Evolutionary conservation across 2,113 vertebrate species (phyloP), one percentile per base, ranked within the genome.

Genomic region (Lepisosteus osseus): DNA sequence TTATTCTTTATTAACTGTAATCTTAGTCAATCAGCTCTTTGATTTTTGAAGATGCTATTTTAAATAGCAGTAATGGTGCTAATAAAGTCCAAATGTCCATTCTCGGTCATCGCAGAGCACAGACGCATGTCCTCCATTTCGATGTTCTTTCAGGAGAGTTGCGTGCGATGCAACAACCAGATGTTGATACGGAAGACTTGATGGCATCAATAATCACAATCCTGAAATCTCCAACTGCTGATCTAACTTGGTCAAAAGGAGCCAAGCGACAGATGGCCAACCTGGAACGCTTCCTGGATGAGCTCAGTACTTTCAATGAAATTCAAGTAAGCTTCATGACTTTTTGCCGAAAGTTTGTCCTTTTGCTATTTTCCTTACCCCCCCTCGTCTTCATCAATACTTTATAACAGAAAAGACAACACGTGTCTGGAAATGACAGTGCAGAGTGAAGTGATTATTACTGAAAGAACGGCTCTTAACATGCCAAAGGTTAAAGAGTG

Each of bases 261-360:
- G 62, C 74, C 54, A 76, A 78, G 17, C 61, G 77, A 67, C 70
- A 76, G 68, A 76, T 75, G 75, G 61, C 75, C 54, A 79, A 70
- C 65, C 63, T 71, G 15, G 70, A 77, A 47, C 62, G 61, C 3
- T 69, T 78, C 68, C 61, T 72, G 17, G 74, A 75, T 75, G 72
- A 77, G 12, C 63, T 69, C 9, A 44, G 61, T 8, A 56, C 56
- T 14, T 71, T 81, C 61, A 17, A 62, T 56, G 17, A 45, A 57
- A 63, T 61, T 1, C 55, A 75, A 56, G 72, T 68, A 29, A 59
- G 42, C 44, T 64, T 17, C 17, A 54, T 42, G 17, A 0, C 29
- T 29, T 29, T 29, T 1, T 51, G 47, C 56, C 29, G 29, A 29
- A 29, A 59, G n/a, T 59, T n/a, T 59, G 12, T 51, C 41, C 63